Base-by-base conservation (phyloP, 2,888 invertebrate species). In the Thysanoteuthis rhombus region DNA sequence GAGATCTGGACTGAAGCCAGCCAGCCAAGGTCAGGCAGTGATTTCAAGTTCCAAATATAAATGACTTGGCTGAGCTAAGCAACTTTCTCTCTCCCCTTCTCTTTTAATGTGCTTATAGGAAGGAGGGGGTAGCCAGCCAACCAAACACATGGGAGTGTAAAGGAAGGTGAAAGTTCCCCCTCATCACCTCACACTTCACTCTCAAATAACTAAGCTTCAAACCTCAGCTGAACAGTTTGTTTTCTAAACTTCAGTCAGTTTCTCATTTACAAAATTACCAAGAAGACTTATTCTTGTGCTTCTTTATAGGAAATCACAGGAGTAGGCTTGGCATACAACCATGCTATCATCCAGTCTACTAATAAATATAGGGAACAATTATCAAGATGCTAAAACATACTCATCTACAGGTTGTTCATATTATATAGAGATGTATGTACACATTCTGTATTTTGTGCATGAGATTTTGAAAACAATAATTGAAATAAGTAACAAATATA, bases 1-100 rank as follows among this genome's bases (percentile, higher is more conserved):
- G 75, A 75, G 75, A 75, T 75, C 75, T 75, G 75, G 75, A 75
- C 75, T 75, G 75, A 75, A 75, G 75, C 75, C 75, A 75, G 75
- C n/a, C n/a, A 75, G n/a, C 75, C 75, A 75, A 75, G 75, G 75
- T 75, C 75, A 75, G 75, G 75, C 75, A 75, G 75, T 75, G 75
- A n/a, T 75, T 75, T 75, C 16, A 75, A 75, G n/a, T 36, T 36
- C 75, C 75, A 75, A 75, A 75, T 75, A 75, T 58, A 58, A 58
- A 58, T 75, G 75, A n/a, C 75, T 75, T 75, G 36, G 36, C n/a
- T 75, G 75, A 75, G 75, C 75, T n/a, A 75, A 75, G 75, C n/a
- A 75, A 75, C n/a, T n/a, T 75, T 75, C n/a, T n/a, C 2, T n/a
- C 75, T 16, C 75, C 36, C 75, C n/a, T 75, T 75, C 75, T 75